phyloP scores from a whole-genome alignment of 2,113 vertebrate genomes.

The Vulpes ferrilata region DNA sequence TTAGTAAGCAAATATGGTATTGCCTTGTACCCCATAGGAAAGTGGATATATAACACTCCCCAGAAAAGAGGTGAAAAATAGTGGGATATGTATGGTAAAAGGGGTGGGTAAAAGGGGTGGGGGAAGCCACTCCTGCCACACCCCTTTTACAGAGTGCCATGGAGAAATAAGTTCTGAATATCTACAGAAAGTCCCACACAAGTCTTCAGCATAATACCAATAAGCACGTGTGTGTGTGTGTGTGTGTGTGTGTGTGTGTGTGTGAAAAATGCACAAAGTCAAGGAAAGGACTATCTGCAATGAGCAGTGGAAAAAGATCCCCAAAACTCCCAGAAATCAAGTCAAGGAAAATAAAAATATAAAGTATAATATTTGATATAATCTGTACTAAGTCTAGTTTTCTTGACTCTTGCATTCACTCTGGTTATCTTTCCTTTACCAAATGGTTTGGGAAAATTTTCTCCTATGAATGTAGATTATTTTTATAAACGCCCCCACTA shows the following conservation, averaged over 20 bases:
- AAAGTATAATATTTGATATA: not conserved
- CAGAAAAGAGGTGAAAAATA: not conserved
- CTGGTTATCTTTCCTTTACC: not conserved
- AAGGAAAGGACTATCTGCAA: not conserved
- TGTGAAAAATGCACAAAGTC: not conserved
- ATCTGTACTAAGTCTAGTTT: not conserved
- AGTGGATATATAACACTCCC: not conserved
- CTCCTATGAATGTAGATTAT: not conserved
- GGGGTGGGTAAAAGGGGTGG: fast-evolving
- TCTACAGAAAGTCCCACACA: not conserved
- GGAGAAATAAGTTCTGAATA: not conserved
- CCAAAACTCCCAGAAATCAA: not conserved
- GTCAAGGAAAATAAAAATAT: not conserved
- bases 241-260: not conserved
- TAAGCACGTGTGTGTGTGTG: not conserved
- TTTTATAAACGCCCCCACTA: not conserved
- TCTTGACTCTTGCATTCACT: not conserved
- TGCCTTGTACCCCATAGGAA: not conserved
- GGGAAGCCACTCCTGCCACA: not conserved
- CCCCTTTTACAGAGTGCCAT: not conserved
- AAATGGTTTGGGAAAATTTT: not conserved
- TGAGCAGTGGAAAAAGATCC: not conserved
- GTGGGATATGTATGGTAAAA: not conserved
- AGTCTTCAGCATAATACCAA: not conserved
- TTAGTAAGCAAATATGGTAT: not conserved